Evolutionary conservation across 2,888 invertebrate species (phyloP).

Genomic region (Neria commutata): DNA sequence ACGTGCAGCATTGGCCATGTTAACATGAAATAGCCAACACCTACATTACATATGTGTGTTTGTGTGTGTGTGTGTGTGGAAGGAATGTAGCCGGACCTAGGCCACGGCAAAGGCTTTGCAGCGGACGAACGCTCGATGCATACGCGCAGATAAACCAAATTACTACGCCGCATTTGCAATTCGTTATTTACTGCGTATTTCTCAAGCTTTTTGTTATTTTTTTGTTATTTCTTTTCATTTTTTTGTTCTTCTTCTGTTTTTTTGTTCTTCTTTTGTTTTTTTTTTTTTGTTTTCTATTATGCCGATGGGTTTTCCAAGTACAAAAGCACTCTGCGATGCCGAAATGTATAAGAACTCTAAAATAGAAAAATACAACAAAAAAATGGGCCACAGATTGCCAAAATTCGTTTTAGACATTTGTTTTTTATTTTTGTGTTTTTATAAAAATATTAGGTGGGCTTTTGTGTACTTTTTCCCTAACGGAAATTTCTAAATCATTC

Average conservation of each 20-base stretch:
- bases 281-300: background rate
- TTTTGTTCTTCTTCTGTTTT: background rate
- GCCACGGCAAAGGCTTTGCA: too few species aligned
- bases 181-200: background rate
- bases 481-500: too few species aligned
- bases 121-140: too few species aligned
- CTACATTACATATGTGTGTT: too few species aligned
- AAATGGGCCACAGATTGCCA: background rate
- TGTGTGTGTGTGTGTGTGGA: too few species aligned
- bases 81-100: too few species aligned
- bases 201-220: background rate
- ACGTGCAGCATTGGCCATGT: too few species aligned
- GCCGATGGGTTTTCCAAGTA: too few species aligned
- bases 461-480: too few species aligned
- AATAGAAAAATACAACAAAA: background rate
- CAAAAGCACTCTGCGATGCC: background rate
- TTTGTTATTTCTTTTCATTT: conserved; percentile 13
- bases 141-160: conserved; percentile 49
- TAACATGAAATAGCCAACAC: too few species aligned
- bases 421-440: background rate
- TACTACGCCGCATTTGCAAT: conserved; percentile 48
- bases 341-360: background rate
- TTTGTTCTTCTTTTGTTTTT: background rate
- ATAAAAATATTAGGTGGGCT: too few species aligned
- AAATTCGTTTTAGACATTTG: background rate